A percentile compares a stretch with the other conserved stretches of the same genome.
phyloP scores from a whole-genome alignment of 2,797 vertebrate genomes.

The Enteromius unitaeniatus region DNA sequence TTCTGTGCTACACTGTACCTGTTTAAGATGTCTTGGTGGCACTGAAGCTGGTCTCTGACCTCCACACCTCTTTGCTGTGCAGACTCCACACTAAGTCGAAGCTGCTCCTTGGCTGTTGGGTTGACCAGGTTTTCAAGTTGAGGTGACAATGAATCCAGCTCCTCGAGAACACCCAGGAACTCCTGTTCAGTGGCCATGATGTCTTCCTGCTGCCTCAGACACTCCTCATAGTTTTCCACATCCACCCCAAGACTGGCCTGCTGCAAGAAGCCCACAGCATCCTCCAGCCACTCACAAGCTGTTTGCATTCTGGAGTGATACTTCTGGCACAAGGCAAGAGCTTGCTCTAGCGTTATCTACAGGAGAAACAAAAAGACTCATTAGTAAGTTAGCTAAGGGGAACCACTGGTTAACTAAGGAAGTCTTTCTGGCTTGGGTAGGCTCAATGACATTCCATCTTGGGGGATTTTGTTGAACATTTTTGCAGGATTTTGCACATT shows the following conservation, averaged over 20 bases:
- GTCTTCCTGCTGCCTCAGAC: constrained; percentile 84
- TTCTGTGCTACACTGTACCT: constrained; percentile 68
- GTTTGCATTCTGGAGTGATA: constrained; percentile 90
- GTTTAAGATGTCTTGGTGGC: constrained; percentile 82
- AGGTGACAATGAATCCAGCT: constrained; percentile 81
- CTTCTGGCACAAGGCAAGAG: constrained; percentile 86
- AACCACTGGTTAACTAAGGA: background rate
- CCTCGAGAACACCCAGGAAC: constrained; percentile 83
- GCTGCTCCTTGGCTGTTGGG: constrained; percentile 80
- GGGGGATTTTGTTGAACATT: background rate
- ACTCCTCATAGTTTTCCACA: constrained; percentile 92
- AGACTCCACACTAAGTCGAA: constrained; percentile 80
- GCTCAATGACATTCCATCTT: background rate
- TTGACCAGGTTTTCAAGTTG: constrained; percentile 86
- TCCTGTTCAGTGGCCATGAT: constrained; percentile 90
- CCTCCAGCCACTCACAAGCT: constrained; percentile 93
- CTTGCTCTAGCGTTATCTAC: constrained; percentile 87
- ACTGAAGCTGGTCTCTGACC: constrained; percentile 82
- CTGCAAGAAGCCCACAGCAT: constrained; percentile 90
- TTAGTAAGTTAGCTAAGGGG: background rate
- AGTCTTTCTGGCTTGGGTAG: background rate
- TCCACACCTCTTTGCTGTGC: constrained; percentile 83
- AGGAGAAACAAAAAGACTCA: constrained; percentile 32
- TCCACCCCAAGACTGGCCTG: constrained; percentile 88
- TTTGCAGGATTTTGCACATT: background rate